Percentiles rank a stretch among this genome's conserved stretches.
phyloP scores from a whole-genome alignment of 1,140 invertebrate genomes.

The Rhynchophorus ferrugineus region DNA sequence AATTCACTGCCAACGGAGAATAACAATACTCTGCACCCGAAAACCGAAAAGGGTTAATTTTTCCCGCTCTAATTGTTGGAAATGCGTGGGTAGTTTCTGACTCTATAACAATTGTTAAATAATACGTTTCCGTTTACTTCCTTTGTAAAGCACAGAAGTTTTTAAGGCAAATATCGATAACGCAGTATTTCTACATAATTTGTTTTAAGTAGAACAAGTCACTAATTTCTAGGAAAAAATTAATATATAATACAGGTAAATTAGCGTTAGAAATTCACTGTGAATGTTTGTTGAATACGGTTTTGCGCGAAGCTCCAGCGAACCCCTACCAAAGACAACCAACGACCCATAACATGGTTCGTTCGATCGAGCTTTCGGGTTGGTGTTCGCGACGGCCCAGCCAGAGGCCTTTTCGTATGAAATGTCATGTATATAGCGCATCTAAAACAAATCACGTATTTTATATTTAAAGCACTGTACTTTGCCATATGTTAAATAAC shows the following conservation, averaged over 20 bases:
- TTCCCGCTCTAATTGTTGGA: no score
- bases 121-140: slow-evolving; percentile 1
- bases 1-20: no score
- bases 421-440: slow-evolving; percentile 17
- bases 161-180: slow-evolving; percentile 20
- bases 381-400: no score
- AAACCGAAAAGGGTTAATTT: no score
- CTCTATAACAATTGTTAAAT: slow-evolving; percentile 4
- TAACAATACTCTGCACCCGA: no score
- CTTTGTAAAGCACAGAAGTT: slow-evolving; percentile 11
- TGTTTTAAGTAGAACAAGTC: slow-evolving; percentile 30
- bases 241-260: slow-evolving; percentile 27
- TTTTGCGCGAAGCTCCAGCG: neutral
- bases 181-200: slow-evolving; percentile 37
- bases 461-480: slow-evolving; percentile 22
- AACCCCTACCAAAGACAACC: neutral
- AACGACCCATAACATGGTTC: no score
- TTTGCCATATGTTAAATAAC: slow-evolving; percentile 14
- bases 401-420: neutral
- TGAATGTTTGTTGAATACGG: slow-evolving; percentile 14
- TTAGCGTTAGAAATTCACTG: slow-evolving; percentile 13
- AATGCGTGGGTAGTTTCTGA: neutral
- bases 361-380: no score
- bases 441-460: slow-evolving; percentile 13
- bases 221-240: slow-evolving; percentile 36